phyloP scores from a whole-genome alignment of 2,113 vertebrate species.

The Datnioides undecimradiatus region DNA sequence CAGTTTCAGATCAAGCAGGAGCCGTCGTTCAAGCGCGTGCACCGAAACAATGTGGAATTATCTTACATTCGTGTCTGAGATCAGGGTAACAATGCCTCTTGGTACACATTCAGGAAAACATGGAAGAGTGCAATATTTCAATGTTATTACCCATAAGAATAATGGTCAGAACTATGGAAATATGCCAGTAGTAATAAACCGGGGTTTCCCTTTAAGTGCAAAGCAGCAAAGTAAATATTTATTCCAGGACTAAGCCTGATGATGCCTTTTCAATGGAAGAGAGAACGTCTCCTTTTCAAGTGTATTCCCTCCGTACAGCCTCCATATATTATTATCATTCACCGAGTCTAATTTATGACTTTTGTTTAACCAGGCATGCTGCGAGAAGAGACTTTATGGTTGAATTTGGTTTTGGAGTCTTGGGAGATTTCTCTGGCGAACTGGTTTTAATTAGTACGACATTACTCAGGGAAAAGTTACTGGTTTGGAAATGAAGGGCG shows the following conservation, averaged over 20 bases:
- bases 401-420: conserved; percentile 63
- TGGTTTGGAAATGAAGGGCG: conserved; percentile 83
- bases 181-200: not conserved
- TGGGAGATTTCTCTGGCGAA: conserved; percentile 59
- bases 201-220: not conserved
- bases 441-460: conserved; percentile 76
- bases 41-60: not conserved
- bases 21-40: not conserved
- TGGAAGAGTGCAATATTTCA: not conserved
- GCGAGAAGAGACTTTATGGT: conserved; percentile 59
- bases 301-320: conserved; percentile 12
- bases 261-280: conserved; percentile 34
- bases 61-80: not conserved
- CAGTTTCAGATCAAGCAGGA: too few relatives aligned
- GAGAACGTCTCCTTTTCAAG: conserved; percentile 34
- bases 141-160: not conserved
- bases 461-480: conserved; percentile 73
- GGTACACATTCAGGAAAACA: not conserved
- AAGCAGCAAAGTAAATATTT: conserved; percentile 32
- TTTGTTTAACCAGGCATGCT: conserved; percentile 59
- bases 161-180: not conserved
- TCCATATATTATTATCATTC: conserved; percentile 59
- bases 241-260: conserved; percentile 8
- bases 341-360: conserved; percentile 70
- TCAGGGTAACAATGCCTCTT: not conserved